These are phyloP conservation scores for Falco naumanni DNA, from an alignment of 2,797 vertebrate species.

Conservation along the genomic window DNA sequence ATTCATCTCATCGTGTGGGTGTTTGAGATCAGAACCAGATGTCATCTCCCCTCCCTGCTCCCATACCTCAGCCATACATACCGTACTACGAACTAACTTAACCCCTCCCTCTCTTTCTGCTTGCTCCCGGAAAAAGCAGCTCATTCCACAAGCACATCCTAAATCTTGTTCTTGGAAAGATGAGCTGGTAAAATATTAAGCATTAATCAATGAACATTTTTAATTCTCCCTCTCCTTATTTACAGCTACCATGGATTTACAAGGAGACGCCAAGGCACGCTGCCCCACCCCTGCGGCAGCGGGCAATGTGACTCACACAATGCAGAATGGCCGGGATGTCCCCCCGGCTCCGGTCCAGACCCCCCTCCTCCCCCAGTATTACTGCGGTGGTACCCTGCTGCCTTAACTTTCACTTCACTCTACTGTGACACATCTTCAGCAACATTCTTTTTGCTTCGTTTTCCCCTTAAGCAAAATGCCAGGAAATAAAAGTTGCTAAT, in stretches of 20 bases:
- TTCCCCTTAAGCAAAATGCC: neutral
- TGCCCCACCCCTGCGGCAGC: neutral
- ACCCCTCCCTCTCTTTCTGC: neutral
- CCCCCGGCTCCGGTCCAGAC: neutral
- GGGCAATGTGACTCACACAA: neutral
- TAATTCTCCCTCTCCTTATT: neutral
- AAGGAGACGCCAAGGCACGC: neutral
- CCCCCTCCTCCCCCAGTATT: neutral
- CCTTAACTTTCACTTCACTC: neutral
- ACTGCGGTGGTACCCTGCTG: neutral
- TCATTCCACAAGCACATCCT: neutral
- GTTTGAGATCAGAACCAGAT: constrained; percentile 47
- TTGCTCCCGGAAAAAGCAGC: neutral
- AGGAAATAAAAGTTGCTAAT: constrained; percentile 2
- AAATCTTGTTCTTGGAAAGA: constrained; percentile 18
- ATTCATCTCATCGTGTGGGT: constrained; percentile 16
- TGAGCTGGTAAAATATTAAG: neutral
- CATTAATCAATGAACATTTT: neutral
- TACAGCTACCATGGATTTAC: neutral
- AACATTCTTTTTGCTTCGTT: neutral
- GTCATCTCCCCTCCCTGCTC: constrained; percentile 3
- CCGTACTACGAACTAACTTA: neutral
- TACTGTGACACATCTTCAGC: neutral
- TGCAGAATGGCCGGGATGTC: neutral
- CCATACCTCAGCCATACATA: neutral